Conservation (phyloP, 2,113 vertebrate genomes). For the Scomber colias region DNA sequence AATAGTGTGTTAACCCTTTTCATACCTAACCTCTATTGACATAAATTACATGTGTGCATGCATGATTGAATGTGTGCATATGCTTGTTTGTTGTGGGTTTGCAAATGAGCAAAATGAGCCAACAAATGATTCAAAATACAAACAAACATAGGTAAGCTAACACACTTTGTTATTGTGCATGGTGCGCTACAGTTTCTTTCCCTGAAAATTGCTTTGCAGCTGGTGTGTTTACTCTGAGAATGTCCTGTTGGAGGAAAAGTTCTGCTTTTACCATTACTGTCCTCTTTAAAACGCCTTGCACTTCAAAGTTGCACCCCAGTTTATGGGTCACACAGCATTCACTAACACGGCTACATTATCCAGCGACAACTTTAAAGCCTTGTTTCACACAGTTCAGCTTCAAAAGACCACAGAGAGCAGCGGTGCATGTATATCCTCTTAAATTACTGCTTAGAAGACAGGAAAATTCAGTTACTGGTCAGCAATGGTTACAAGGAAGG, state of each 20-base stretch:
- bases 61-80: slow-evolving; percentile 53
- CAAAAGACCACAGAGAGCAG: slow-evolving; percentile 52
- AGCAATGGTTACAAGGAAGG: slow-evolving; percentile 50
- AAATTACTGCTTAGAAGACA: slow-evolving; percentile 60
- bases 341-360: slow-evolving; percentile 53
- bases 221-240: background rate
- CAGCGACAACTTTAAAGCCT: slow-evolving; percentile 52
- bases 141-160: slow-evolving; percentile 28
- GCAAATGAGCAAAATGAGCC: slow-evolving; percentile 63
- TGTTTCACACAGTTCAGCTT: slow-evolving; percentile 57
- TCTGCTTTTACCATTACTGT: background rate
- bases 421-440: slow-evolving; percentile 42
- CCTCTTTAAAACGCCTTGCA: slow-evolving; percentile 28
- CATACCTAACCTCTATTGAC: slow-evolving; percentile 65
- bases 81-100: slow-evolving; percentile 68
- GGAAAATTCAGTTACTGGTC: slow-evolving; percentile 59
- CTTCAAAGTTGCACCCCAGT: slow-evolving; percentile 39
- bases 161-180: slow-evolving; percentile 11
- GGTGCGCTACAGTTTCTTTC: background rate
- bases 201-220: background rate
- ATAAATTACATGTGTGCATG: slow-evolving; percentile 64
- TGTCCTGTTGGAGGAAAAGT: background rate
- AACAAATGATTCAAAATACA: slow-evolving; percentile 62
- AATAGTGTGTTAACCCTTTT: slow-evolving; percentile 80
- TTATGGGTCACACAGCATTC: slow-evolving; percentile 41